Evolutionary conservation across 2,888 invertebrate genomes (phyloP), one percentile per base, ranked within the genome.

Genomic region (Tachystola acroxantha): DNA sequence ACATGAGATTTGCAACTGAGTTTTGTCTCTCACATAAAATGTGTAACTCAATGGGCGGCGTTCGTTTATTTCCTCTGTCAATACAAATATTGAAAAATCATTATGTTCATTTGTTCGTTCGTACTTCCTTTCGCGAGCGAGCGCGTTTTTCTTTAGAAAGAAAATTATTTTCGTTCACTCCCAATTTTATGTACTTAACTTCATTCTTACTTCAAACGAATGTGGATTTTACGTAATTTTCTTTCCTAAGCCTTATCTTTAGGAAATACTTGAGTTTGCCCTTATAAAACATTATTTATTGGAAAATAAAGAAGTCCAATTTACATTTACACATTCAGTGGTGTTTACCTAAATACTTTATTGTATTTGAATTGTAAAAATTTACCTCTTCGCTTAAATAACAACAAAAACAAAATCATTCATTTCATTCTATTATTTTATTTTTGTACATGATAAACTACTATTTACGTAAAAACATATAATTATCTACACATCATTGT

Each of bases 391-490:
- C n/a, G n/a, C n/a, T n/a, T n/a, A n/a, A n/a, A n/a, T n/a, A n/a
- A 16, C 6, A 6, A 16, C 3, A 16, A 16, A 16, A 16, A 16
- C 16, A 16, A 16, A 16, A 3, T 6, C 27, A n/a, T 20, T 3
- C 11, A 45, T 53, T 65, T 67, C 67, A 64, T 70, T 76, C 72
- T 80, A 77, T 81, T 67, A 75, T 73, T 81, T 84, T 73, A 70
- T 67, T 76, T 82, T 79, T 84, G 81, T 85, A 85, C 82, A 84
- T 66, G 63, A 71, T 75, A 67, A 64, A 68, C 84, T 84, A 84
- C 81, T 50, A 64, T 66, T 77, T 77, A 82, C 79, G 78, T 85
- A 84, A 77, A 86, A 85, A 86, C 81, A 81, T 79, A 78, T 70
- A 61, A 45, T 59, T 63, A 69, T 63, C 71, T 76, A 84, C 75